phyloP scores from a whole-genome alignment of 2,797 vertebrate species.

The Otus scops region DNA sequence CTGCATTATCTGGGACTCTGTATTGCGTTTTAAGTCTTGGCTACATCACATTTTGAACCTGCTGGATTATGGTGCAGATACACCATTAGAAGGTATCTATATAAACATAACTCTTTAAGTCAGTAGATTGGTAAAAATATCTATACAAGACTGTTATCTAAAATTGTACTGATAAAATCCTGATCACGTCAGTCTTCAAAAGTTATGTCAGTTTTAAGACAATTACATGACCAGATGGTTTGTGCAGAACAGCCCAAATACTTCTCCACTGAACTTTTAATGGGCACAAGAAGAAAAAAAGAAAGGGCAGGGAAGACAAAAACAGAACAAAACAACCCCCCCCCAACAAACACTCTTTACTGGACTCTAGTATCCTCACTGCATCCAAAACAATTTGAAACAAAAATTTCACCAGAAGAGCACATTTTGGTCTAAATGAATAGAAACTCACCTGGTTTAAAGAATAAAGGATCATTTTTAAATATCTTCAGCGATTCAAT shows the following conservation, averaged over 20 bases:
- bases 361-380: background rate
- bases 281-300: background rate
- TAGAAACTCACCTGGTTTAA: conserved; percentile 88
- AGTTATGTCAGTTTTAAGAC: background rate
- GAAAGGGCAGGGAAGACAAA: fast-evolving
- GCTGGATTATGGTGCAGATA: background rate
- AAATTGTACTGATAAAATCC: background rate
- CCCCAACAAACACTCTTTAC: background rate
- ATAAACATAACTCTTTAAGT: background rate
- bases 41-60: background rate
- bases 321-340: background rate
- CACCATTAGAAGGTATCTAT: background rate
- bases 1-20: background rate
- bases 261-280: background rate
- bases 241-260: background rate
- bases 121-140: background rate
- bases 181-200: background rate
- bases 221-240: background rate
- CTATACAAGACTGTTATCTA: background rate
- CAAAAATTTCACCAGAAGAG: background rate
- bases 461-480: conserved; percentile 94
- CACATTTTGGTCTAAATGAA: background rate
- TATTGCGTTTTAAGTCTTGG: background rate
- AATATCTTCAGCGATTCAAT: conserved; percentile 89
- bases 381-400: background rate